Conservation (phyloP, 2,888 invertebrate genomes). For the Eupithecia pulchellata region DNA sequence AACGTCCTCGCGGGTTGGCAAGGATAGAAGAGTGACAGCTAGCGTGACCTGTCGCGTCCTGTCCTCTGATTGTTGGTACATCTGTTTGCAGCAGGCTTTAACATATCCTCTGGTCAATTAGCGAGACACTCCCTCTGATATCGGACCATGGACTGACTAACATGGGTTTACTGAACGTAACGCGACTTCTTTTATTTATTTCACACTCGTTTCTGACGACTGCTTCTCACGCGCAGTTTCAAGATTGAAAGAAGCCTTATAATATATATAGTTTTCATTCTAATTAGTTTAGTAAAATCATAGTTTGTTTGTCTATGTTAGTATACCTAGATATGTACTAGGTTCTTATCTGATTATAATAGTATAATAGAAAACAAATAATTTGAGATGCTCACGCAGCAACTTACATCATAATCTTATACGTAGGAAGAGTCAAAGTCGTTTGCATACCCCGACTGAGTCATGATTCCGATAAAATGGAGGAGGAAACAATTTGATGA, state of each 20-base stretch:
- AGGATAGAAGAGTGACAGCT: not conserved
- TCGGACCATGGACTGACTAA: not conserved
- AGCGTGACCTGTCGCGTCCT: not conserved
- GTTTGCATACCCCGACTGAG: not conserved
- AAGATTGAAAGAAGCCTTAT: not conserved
- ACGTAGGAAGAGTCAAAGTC: not conserved
- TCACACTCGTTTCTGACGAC: not conserved
- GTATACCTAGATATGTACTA: too few species aligned
- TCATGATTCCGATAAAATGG: not conserved
- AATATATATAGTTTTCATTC: not conserved
- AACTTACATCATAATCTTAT: too few species aligned
- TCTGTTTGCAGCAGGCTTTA: not conserved
- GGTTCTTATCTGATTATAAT: too few species aligned
- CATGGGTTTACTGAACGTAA: not conserved
- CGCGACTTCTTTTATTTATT: not conserved
- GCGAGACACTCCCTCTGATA: not conserved
- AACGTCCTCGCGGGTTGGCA: not conserved
- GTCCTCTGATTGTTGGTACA: not conserved
- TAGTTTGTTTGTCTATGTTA: too few species aligned
- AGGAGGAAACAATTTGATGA: too few species aligned
- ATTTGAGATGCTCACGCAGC: too few species aligned
- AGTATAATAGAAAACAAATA: too few species aligned
- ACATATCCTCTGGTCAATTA: conserved; percentile 1
- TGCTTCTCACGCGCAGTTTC: not conserved
- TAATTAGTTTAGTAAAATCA: too few species aligned